Percentiles rank a stretch among this genome's conserved stretches.
Evolutionary conservation across 2,888 invertebrate species (phyloP).

Genomic region (Lasioglossum marginatum): DNA sequence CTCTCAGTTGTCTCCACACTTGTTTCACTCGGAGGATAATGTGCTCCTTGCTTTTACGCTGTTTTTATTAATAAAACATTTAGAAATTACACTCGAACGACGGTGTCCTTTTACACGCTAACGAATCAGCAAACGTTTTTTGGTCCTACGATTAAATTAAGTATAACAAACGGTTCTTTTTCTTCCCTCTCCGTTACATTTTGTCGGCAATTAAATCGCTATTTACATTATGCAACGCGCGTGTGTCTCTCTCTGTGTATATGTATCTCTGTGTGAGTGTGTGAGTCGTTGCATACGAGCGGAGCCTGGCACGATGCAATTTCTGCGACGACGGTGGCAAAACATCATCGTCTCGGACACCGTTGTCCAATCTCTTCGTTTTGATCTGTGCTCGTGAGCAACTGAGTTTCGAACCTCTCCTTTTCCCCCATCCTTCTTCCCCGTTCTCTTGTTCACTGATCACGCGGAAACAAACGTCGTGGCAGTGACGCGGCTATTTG

Average conservation of each 20-base stretch:
- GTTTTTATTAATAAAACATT: slow-evolving; percentile 83
- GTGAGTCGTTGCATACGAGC: slow-evolving; percentile 49
- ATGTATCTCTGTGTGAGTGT: neutral
- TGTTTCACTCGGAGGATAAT: neutral
- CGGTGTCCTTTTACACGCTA: slow-evolving; percentile 72
- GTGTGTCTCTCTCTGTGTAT: neutral
- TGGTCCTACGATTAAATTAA: slow-evolving; percentile 80
- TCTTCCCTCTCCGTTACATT: slow-evolving; percentile 34
- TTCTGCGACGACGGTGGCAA: slow-evolving; percentile 50
- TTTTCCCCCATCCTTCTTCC: neutral
- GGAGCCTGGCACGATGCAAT: slow-evolving; percentile 52
- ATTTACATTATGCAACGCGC: slow-evolving; percentile 69
- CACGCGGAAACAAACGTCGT: slow-evolving; percentile 43
- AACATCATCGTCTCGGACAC: neutral
- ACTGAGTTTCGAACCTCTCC: neutral
- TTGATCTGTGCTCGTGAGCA: slow-evolving; percentile 3
- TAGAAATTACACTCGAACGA: slow-evolving; percentile 82
- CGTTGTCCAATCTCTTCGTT: neutral
- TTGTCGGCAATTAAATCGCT: slow-evolving; percentile 67
- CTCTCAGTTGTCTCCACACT: neutral
- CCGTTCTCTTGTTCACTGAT: neutral
- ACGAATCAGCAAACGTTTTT: slow-evolving; percentile 73
- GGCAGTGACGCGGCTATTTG: slow-evolving; percentile 73
- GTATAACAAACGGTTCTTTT: slow-evolving; percentile 73
- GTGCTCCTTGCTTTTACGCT: slow-evolving; percentile 47